phyloP scores from a whole-genome alignment of 37 sponge, comb jelly and placozoan genomes.

The Hormiphora californensis region DNA sequence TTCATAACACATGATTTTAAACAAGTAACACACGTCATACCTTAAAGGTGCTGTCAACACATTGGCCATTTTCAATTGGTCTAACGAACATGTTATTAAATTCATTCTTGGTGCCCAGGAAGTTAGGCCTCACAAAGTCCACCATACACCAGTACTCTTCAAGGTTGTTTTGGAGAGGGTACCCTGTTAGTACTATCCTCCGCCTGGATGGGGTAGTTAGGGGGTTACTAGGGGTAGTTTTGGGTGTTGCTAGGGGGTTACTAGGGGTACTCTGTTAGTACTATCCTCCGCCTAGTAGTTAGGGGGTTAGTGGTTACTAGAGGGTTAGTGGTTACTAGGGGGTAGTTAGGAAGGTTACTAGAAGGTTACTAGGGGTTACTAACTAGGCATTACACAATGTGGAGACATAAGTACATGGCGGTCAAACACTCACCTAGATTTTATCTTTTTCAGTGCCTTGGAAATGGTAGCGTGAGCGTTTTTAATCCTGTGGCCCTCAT shows the following conservation, averaged over 20 bases:
- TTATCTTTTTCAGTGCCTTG: constrained; percentile 82
- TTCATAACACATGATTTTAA: neutral
- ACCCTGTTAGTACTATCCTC: constrained; percentile 89
- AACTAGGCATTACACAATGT: neutral
- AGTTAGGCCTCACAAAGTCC: constrained; percentile 96
- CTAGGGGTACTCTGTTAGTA: constrained; percentile 88
- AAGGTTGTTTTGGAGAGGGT: constrained; percentile 98
- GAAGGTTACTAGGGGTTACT: neutral
- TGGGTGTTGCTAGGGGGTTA: neutral
- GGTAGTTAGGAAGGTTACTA: neutral
- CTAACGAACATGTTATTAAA: constrained; percentile 91
- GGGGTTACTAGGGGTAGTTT: neutral
- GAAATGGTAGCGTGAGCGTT: constrained; percentile 83
- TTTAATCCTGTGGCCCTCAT: constrained; percentile 95
- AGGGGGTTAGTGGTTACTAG: neutral
- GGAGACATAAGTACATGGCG: neutral
- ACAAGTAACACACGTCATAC: constrained; percentile 54
- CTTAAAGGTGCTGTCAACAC: constrained; percentile 79
- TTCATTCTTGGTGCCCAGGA: constrained; percentile 92
- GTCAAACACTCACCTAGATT: constrained; percentile 62
- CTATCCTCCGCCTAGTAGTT: constrained; percentile 70
- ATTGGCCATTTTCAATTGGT: constrained; percentile 94
- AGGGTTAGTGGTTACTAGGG: neutral
- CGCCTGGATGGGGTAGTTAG: constrained; percentile 57
- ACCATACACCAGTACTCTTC: constrained; percentile 99